Evolutionary conservation across 92 coral and sea anemone species (phyloP), one percentile per base, ranked within the genome.

Genomic region (Phenganax marumi): DNA sequence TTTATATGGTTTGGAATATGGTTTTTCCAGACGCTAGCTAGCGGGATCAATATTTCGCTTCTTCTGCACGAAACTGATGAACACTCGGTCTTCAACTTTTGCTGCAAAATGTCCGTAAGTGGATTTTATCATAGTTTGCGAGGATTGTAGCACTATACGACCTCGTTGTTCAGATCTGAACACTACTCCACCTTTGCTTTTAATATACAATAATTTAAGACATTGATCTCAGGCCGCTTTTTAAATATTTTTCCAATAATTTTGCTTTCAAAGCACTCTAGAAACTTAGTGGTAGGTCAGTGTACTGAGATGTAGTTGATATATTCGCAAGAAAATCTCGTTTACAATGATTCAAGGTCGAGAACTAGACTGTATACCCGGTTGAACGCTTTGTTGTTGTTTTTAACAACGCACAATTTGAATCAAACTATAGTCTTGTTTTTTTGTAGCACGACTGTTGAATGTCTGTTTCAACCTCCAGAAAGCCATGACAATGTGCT

Each of bases 401-500:
- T 51, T 54, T 76, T 76, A 4, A 61, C 43, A 43, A 39, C 54
- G 52, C 70, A 8, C 63, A 12, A 2, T 26, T 77, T 77, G 52
- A 39, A 55, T 16, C 55, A 43, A 78, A 46, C 66, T 60, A 7
- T 60, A 63, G 81, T 50, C 70, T 75, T 85, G 46, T 80, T 68
- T 80, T 23, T 47, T 69, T 74, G 23, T 52, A 89, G 92, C 86
- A 84, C 92, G 93, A 92, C 96, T 70, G 91, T 89, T 82, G 86
- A 85, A 74, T 86, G 85, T 72, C 86, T 86, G 71, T 89, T 80
- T 75, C 88, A 78, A 55, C 86, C 88, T 52, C 81, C 87, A 76
- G 90, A 90, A 89, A 92, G 91, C 76, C 76, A 87, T 47, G 73
- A 88, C 69, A 84, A 66, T 52, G 89, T 85, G 68, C 87, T 89